Evolutionary conservation across 2,888 invertebrate species (phyloP).

Genomic region (Ariolimax columbianus): DNA sequence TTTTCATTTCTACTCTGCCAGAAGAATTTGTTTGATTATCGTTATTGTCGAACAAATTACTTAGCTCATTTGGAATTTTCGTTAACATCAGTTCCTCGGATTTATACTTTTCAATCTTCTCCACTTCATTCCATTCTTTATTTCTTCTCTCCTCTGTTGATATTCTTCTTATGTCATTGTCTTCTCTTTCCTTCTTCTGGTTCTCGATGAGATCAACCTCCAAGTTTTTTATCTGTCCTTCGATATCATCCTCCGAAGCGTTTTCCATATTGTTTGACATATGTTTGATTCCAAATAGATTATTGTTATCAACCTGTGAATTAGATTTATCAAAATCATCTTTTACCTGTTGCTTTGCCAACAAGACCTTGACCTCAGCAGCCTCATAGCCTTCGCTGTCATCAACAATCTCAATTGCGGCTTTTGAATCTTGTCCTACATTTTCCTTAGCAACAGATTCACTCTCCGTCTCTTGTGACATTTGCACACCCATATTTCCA

Average conservation of each 20-base stretch:
- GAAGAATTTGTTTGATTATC: background rate
- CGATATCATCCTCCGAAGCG: too few relatives aligned
- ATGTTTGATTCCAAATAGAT: background rate
- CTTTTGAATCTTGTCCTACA: background rate
- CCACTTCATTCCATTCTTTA: background rate
- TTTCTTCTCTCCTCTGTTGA: background rate
- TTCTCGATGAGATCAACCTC: background rate
- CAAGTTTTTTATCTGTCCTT: too few relatives aligned
- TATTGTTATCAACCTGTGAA: too few relatives aligned
- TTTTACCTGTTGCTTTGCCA: background rate
- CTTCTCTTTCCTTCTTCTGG: background rate
- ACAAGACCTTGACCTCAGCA: background rate
- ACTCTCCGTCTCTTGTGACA: background rate
- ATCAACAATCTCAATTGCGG: background rate
- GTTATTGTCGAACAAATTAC: slow-evolving; percentile 31
- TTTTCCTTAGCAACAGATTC: background rate
- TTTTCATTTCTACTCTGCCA: background rate
- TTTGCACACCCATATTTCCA: background rate
- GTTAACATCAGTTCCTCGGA: slow-evolving; percentile 1
- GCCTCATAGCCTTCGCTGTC: background rate
- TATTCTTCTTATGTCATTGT: background rate
- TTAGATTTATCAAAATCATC: background rate
- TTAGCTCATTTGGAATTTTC: slow-evolving; percentile 19
- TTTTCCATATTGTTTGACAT: background rate
- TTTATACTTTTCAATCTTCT: slow-evolving; percentile 31